Evolutionary conservation across 2,888 invertebrate genomes (phyloP).

Genomic region (Limnephilus auricula): DNA sequence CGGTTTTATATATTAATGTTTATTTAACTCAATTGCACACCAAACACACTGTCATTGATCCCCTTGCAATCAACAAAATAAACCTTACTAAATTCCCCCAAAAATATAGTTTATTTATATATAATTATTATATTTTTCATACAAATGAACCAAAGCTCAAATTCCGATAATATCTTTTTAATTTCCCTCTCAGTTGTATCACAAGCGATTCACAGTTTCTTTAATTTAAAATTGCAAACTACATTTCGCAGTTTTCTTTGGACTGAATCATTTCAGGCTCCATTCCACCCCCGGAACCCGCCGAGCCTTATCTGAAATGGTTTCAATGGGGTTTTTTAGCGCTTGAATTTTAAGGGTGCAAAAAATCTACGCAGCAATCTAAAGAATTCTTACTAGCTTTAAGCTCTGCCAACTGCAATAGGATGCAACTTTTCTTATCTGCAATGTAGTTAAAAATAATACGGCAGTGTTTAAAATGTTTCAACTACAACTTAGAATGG

Average conservation of each 20-base stretch:
- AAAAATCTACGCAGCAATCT: not conserved
- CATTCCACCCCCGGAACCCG: not conserved
- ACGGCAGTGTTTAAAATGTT: not conserved
- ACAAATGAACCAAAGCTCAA: not conserved
- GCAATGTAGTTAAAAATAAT: not conserved
- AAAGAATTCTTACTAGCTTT: not conserved
- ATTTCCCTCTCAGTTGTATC: not conserved
- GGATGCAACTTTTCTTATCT: slow-evolving; percentile 8
- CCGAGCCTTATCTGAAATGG: slow-evolving; percentile 25
- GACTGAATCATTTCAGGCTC: slow-evolving; percentile 11
- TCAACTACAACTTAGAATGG: not conserved
- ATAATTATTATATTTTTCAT: not conserved
- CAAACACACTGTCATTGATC: too few species aligned
- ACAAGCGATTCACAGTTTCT: not conserved
- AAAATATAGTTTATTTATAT: too few species aligned
- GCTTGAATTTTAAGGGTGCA: slow-evolving; percentile 44
- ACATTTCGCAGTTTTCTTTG: slow-evolving; percentile 10
- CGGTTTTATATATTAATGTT: too few species aligned
- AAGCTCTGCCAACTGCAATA: slow-evolving; percentile 31
- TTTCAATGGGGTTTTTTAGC: slow-evolving; percentile 39
- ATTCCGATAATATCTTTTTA: not conserved
- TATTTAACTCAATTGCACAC: too few species aligned
- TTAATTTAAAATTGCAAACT: slow-evolving; percentile 8
- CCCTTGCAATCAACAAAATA: too few species aligned
- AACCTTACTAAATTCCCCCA: too few species aligned